Conservation (phyloP, 1,140 invertebrate species). For the Brachionus calyciflorus region DNA sequence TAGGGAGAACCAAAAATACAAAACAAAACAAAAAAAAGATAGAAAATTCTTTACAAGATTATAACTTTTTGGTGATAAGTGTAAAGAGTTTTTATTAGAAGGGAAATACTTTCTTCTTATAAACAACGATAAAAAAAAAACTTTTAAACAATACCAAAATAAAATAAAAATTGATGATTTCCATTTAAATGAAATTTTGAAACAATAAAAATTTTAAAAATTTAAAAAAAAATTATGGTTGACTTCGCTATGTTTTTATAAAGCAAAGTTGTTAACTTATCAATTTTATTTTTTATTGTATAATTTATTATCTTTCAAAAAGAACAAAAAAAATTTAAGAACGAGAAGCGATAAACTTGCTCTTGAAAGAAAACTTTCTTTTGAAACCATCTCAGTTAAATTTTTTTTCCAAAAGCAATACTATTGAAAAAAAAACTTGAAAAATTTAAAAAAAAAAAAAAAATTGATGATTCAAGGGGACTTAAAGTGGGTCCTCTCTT, state of each 20-base stretch:
- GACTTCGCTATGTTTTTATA: not conserved
- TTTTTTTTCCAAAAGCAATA: not conserved
- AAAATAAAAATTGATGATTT: slow-evolving; percentile 20
- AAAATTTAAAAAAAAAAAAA: no score
- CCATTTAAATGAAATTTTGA: not conserved
- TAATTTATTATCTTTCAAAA: slow-evolving; percentile 43
- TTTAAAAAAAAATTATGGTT: slow-evolving; percentile 30
- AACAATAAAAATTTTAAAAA: slow-evolving; percentile 22
- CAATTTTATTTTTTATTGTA: slow-evolving; percentile 38
- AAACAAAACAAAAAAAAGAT: no score
- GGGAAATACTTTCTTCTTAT: no score
- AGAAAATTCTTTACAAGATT: no score
- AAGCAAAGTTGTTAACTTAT: slow-evolving; percentile 34
- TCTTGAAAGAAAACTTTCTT: not conserved
- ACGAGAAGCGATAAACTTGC: no score
- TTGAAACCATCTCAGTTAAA: not conserved
- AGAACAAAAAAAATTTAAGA: slow-evolving; percentile 9
- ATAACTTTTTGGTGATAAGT: no score
- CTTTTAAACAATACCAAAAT: no score
- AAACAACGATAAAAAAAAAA: no score
- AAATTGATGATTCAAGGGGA: no score
- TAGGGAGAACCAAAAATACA: no score
- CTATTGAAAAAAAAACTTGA: slow-evolving; percentile 11
- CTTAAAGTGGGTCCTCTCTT: no score
- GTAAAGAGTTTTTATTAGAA: no score